Percentiles rank a stretch among this genome's conserved stretches.
Evolutionary conservation across 2,888 invertebrate genomes (phyloP).

Genomic region (Thymelicus sylvestris): DNA sequence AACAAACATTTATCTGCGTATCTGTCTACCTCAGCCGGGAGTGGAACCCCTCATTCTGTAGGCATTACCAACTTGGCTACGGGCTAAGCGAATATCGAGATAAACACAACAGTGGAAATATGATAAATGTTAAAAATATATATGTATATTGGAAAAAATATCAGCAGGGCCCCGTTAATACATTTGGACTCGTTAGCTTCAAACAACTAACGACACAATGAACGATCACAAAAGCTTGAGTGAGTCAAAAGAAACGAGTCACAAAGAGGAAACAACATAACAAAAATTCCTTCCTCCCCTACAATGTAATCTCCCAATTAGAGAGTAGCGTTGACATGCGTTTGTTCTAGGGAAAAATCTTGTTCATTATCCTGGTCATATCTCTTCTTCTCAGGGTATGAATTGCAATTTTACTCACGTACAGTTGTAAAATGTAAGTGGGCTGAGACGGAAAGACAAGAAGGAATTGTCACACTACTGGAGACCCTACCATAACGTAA

Average conservation of each 20-base stretch:
- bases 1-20: too few relatives aligned
- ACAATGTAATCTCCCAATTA: slow-evolving; percentile 14
- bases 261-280: slow-evolving; percentile 3
- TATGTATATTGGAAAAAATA: neutral
- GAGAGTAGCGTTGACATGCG: neutral
- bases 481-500: neutral
- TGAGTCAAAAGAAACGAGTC: slow-evolving; percentile 2
- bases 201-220: neutral
- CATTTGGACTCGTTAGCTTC: neutral
- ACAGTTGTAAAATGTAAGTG: slow-evolving; percentile 37
- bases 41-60: too few relatives aligned
- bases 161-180: neutral
- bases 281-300: neutral
- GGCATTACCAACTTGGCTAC: too few relatives aligned
- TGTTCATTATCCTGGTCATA: slow-evolving; percentile 18
- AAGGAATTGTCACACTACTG: slow-evolving; percentile 15
- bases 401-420: slow-evolving; percentile 44
- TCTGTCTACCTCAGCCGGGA: too few relatives aligned
- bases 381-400: slow-evolving; percentile 17
- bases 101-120: too few relatives aligned
- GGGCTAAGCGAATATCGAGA: too few relatives aligned
- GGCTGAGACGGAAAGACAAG: neutral
- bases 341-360: slow-evolving; percentile 15
- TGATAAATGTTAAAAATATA: too few relatives aligned
- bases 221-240: slow-evolving; percentile 3